Conservation (phyloP, 2,797 vertebrate genomes). For the Coregonus sp. region DNA sequence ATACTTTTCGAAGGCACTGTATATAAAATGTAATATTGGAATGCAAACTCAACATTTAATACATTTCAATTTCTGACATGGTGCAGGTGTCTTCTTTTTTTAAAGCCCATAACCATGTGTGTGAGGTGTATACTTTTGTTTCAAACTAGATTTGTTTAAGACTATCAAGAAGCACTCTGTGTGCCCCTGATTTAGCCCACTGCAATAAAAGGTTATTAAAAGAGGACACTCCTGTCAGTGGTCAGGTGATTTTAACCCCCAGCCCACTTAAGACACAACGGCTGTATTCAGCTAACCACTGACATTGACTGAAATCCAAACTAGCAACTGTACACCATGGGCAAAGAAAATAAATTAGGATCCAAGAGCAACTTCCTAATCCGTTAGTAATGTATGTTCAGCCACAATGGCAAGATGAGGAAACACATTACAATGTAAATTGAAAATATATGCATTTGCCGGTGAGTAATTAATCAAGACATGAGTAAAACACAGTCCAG, state of each 20-base stretch:
- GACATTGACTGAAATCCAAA: constrained; percentile 1
- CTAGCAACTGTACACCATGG: neutral
- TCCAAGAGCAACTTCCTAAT: neutral
- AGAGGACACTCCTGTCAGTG: neutral
- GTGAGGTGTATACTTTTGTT: no score
- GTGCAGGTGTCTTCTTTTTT: no score
- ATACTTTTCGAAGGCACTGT: no score
- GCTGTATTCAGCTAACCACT: neutral
- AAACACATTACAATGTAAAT: constrained; percentile 65
- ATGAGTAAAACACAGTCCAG: constrained; percentile 59
- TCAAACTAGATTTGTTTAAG: no score
- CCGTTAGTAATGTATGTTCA: constrained; percentile 34
- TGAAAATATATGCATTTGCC: constrained; percentile 61
- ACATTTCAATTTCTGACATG: no score
- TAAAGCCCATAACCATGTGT: no score
- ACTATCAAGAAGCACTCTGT: no score
- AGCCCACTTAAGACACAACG: neutral
- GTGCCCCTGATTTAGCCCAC: no score
- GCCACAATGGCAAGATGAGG: constrained; percentile 47
- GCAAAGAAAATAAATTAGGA: neutral
- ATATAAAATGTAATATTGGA: no score
- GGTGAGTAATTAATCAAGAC: constrained; percentile 69
- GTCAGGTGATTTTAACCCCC: neutral
- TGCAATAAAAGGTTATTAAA: neutral
- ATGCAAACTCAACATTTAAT: no score